These are phyloP conservation scores for Quadroppia sp. DNA, from an alignment of 2,888 invertebrate species.

Conservation along the genomic window DNA sequence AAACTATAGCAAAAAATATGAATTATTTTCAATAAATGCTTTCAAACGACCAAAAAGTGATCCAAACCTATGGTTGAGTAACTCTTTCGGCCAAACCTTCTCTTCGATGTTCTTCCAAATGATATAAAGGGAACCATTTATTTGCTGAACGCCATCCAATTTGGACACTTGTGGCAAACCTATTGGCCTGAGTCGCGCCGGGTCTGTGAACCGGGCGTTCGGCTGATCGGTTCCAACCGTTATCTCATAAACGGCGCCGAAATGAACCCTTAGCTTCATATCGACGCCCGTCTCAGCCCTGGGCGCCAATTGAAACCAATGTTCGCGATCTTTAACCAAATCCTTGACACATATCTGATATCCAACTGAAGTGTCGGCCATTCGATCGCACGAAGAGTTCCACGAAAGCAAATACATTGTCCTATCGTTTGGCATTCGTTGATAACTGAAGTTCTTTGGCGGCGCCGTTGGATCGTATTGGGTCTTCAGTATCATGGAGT, in stretches of 20 bases:
- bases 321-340: slow-evolving; percentile 32
- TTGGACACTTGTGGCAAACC: slow-evolving; percentile 63
- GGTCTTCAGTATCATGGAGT: slow-evolving; percentile 60
- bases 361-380: slow-evolving; percentile 55
- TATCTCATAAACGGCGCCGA: slow-evolving; percentile 59
- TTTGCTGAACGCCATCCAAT: slow-evolving; percentile 60
- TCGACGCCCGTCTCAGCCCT: background rate
- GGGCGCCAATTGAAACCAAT: slow-evolving; percentile 26
- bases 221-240: slow-evolving; percentile 55
- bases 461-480: slow-evolving; percentile 63
- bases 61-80: slow-evolving; percentile 45
- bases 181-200: slow-evolving; percentile 59
- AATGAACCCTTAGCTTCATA: slow-evolving; percentile 51
- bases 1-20: slow-evolving; percentile 51
- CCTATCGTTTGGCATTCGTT: slow-evolving; percentile 45
- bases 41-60: background rate
- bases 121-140: slow-evolving; percentile 63
- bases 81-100: slow-evolving; percentile 46
- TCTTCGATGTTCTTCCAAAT: slow-evolving; percentile 61
- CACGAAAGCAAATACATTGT: slow-evolving; percentile 63
- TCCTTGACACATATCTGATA: slow-evolving; percentile 60
- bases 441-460: slow-evolving; percentile 63
- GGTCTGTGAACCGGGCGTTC: slow-evolving; percentile 56
- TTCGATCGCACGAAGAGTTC: slow-evolving; percentile 64
- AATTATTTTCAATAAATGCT: background rate